Conservation (phyloP, 2,888 invertebrate genomes). For the Lasiommata megera region DNA sequence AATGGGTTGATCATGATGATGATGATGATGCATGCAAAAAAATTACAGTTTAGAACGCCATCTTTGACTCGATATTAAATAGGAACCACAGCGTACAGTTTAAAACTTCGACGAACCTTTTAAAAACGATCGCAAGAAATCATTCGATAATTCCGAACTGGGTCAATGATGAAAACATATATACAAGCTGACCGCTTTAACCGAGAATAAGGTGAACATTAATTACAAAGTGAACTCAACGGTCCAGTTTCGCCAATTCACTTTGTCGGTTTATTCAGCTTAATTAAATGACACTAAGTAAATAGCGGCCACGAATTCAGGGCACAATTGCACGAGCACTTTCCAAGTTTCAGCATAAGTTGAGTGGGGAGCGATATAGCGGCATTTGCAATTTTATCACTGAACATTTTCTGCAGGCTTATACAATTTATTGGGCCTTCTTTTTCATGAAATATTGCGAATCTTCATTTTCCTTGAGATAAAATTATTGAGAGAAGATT, state of each 20-base stretch:
- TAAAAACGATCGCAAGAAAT: no score
- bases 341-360: conserved; percentile 54
- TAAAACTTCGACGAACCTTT: no score
- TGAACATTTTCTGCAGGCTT: conserved; percentile 1
- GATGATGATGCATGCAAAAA: no score
- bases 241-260: conserved; percentile 36
- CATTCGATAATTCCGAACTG: neutral
- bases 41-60: no score
- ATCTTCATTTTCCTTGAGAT: neutral
- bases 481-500: no score
- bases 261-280: conserved; percentile 57
- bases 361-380: conserved; percentile 37
- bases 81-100: no score
- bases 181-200: conserved; percentile 3
- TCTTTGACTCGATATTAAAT: no score
- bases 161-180: neutral
- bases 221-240: conserved; percentile 26
- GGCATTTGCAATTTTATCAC: conserved; percentile 14
- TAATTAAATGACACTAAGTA: conserved; percentile 71
- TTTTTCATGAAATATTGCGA: conserved; percentile 8
- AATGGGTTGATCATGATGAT: no score
- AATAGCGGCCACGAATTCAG: conserved; percentile 57
- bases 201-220: conserved; percentile 20
- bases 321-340: conserved; percentile 27
- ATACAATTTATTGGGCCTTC: neutral